Percentiles rank a stretch among this genome's conserved stretches.
These are phyloP conservation scores for Portunus trituberculatus DNA, from an alignment of 1,140 invertebrate genomes.

Conservation along the genomic window DNA sequence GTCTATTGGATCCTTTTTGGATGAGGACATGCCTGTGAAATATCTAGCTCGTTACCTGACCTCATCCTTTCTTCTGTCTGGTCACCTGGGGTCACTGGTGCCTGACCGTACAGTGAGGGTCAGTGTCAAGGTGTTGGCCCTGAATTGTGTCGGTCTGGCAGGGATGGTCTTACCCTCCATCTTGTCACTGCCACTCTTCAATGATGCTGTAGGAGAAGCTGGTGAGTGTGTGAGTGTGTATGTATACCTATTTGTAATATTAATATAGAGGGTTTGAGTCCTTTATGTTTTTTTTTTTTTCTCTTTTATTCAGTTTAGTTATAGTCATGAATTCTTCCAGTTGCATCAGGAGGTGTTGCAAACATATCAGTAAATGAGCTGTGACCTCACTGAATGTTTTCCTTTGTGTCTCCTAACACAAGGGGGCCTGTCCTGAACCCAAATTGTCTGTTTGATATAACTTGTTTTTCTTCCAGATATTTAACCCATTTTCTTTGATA, in stretches of 20 bases:
- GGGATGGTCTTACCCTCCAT: constrained; percentile 86
- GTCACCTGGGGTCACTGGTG: constrained; percentile 84
- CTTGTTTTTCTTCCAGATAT: no score
- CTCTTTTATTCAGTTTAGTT: no score
- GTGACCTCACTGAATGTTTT: no score
- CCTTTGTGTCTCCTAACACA: no score
- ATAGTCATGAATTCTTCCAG: no score
- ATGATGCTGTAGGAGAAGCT: constrained; percentile 59
- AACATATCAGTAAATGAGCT: no score
- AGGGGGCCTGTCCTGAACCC: no score
- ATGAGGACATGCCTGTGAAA: constrained; percentile 86
- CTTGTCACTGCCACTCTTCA: constrained; percentile 84
- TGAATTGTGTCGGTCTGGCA: constrained; percentile 87
- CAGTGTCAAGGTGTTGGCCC: constrained; percentile 90
- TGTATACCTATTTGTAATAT: no score
- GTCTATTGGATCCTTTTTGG: constrained; percentile 85
- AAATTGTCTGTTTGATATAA: no score
- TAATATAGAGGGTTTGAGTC: not conserved
- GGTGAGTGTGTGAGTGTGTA: constrained; percentile 52
- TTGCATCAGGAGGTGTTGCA: no score
- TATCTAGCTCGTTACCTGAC: constrained; percentile 88
- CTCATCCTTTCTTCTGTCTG: constrained; percentile 88
- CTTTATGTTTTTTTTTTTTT: no score
- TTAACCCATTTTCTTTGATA: no score
- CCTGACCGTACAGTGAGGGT: constrained; percentile 87